Base-by-base conservation (phyloP, 1,140 invertebrate species). In the Drosophila tristis region DNA sequence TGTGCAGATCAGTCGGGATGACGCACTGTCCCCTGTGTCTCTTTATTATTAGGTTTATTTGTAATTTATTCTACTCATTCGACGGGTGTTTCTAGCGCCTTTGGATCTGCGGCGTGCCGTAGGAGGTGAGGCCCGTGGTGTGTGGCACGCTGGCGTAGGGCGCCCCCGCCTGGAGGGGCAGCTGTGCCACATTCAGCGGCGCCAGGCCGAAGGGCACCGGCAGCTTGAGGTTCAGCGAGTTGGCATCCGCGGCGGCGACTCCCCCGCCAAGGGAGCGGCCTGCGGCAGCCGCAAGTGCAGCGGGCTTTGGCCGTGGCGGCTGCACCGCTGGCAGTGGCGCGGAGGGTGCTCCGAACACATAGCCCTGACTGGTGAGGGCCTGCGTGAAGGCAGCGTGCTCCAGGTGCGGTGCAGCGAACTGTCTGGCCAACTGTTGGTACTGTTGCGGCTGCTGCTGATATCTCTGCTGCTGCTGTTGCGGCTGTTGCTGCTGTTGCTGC, bases 351-450 rank as follows among this genome's bases (percentile, higher is more conserved):
- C 85, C 85, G 11, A 79, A 85, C 0, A 78, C 70, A 35, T 91
- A 91, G 13, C 90, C 90, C 44, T 91, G 78, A 23, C 80, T 87
- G 48, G 86, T 90, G 51, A 91, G 56, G 2, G 80, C 90, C 60
- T 89, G 78, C 5, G 82, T 91, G 29, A 91, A 91, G 13, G 90
- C 90, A 7, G 73, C 90, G 47, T 91, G 84, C 59, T 91, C 90
- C 53, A 91, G 20, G 2, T 67, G 75, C 4, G 90, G 90, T 4
- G 81, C 80, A 5, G 57, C 44, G 16, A 91, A 91, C 39, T 75
- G 61, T 2, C 53, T 61, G 5, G 65, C 75, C 73, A 89, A 44
- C n/a, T 84, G 73, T 0, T 65, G 73, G 11, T 78, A 71, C 5
- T 67, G 67, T 39, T 74, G 72, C n/a, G 11, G 23, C 0, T 15